Percentiles rank a stretch among this genome's conserved stretches.
Evolutionary conservation across 1,140 invertebrate species (phyloP).

Genomic region (Contarinia nasturtii): DNA sequence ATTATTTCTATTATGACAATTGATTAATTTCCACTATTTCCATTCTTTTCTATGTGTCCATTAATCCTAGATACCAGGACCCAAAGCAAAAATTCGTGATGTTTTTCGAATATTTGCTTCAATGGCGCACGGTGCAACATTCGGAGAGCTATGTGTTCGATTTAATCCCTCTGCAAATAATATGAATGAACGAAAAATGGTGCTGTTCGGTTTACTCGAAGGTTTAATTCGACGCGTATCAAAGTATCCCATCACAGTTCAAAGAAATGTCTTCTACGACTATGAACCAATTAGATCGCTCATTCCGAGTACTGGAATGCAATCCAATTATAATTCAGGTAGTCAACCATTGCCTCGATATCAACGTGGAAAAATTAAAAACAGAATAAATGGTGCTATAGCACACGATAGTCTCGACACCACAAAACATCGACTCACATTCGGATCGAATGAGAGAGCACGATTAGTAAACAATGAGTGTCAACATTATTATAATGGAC

Average conservation of each 20-base stretch:
- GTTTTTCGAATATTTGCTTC: conserved; percentile 63
- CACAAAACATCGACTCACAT: too few relatives aligned
- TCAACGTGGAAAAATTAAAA: conserved; percentile 32
- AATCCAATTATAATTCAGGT: neutral
- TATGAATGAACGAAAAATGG: conserved; percentile 60
- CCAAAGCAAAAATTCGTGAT: conserved; percentile 39
- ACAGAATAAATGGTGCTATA: conserved; percentile 10
- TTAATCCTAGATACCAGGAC: neutral
- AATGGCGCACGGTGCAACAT: conserved; percentile 64
- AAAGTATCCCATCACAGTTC: conserved; percentile 4
- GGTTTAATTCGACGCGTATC: conserved; percentile 57
- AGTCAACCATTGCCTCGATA: conserved; percentile 8
- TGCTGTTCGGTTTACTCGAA: conserved; percentile 73
- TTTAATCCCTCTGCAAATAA: conserved; percentile 52
- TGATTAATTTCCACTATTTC: too few relatives aligned
- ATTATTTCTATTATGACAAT: too few relatives aligned
- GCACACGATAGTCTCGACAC: too few relatives aligned
- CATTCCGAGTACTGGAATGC: neutral
- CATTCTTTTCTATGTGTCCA: neutral
- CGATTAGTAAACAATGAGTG: conserved; percentile 9
- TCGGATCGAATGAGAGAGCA: too few relatives aligned
- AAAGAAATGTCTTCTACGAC: conserved; percentile 2
- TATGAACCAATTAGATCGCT: neutral
- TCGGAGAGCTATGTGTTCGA: conserved; percentile 63
- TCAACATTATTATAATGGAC: conserved; percentile 48